Evolutionary conservation across 2,888 invertebrate genomes (phyloP).

Genomic region (Xiphydria camelus): DNA sequence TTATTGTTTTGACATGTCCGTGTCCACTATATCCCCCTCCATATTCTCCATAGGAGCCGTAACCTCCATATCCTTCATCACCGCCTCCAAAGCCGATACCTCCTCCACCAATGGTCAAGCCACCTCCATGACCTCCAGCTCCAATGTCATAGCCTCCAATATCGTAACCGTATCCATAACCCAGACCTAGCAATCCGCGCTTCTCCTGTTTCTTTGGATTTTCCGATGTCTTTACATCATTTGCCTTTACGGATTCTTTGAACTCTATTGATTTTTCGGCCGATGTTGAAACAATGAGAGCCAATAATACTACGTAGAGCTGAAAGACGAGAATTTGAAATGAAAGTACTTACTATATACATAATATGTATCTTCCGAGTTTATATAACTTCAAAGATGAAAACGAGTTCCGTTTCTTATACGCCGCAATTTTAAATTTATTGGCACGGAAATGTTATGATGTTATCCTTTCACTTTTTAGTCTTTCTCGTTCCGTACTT

Average conservation of each 20-base stretch:
- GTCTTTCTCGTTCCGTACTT: too few species aligned
- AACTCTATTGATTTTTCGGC: conserved; percentile 66
- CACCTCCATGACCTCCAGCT: conserved; percentile 59
- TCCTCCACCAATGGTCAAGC: conserved; percentile 8
- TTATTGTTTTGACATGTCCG: conserved; percentile 66
- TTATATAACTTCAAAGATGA: too few species aligned
- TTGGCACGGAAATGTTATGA: too few species aligned
- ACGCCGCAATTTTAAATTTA: too few species aligned
- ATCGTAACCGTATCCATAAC: conserved; percentile 82
- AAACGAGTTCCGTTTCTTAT: too few species aligned
- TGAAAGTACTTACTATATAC: too few species aligned
- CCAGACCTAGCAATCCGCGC: conserved; percentile 77
- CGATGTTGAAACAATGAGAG: conserved; percentile 69
- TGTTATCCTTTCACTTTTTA: too few species aligned
- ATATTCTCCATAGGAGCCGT: conserved; percentile 32
- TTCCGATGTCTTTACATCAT: conserved; percentile 20
- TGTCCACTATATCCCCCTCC: conserved; percentile 37
- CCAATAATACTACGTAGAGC: conserved; percentile 75
- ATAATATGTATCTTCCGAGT: too few species aligned
- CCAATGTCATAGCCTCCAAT: conserved; percentile 75
- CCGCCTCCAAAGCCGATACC: conserved; percentile 56
- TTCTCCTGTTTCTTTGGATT: conserved; percentile 73
- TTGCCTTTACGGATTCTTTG: conserved; percentile 58
- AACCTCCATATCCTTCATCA: conserved; percentile 14
- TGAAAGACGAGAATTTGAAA: conserved; percentile 52